Percentiles rank a stretch among this genome's conserved stretches.
Evolutionary conservation across 1,140 invertebrate species (phyloP).

Genomic region (Grapholita molesta): DNA sequence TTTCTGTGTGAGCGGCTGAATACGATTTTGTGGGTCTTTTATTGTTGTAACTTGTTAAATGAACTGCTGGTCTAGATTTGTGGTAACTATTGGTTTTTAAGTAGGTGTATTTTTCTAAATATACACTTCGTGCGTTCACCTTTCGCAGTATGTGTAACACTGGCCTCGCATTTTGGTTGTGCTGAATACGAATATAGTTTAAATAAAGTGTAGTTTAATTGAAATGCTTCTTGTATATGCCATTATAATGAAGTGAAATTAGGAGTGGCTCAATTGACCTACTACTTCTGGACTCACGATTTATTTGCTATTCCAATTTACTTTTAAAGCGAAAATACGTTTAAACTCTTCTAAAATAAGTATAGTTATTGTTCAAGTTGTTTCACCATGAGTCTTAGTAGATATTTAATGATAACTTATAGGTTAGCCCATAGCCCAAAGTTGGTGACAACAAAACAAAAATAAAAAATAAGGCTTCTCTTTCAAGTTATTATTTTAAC

Average conservation of each 20-base stretch:
- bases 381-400: not conserved
- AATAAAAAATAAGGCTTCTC: not conserved
- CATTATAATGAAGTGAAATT: not conserved
- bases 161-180: conserved; percentile 9
- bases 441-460: not conserved
- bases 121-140: conserved; percentile 12
- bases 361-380: not conserved
- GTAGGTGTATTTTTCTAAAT: conserved; percentile 16
- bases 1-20: not conserved
- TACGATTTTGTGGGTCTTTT: not conserved
- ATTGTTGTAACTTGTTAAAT: not conserved
- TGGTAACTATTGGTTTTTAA: not conserved
- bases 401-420: not conserved
- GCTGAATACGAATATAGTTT: conserved; percentile 6
- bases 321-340: not conserved
- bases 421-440: not conserved
- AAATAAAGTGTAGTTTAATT: conserved; percentile 11
- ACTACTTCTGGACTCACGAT: not conserved
- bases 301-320: not conserved
- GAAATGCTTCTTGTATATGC: not conserved
- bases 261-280: conserved; percentile 3
- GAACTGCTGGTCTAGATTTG: not conserved
- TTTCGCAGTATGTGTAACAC: conserved; percentile 2
- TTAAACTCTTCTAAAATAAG: not conserved
- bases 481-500: too few species aligned